Evolutionary conservation across 1,140 invertebrate species (phyloP).

Genomic region (Odontomachus brunneus): DNA sequence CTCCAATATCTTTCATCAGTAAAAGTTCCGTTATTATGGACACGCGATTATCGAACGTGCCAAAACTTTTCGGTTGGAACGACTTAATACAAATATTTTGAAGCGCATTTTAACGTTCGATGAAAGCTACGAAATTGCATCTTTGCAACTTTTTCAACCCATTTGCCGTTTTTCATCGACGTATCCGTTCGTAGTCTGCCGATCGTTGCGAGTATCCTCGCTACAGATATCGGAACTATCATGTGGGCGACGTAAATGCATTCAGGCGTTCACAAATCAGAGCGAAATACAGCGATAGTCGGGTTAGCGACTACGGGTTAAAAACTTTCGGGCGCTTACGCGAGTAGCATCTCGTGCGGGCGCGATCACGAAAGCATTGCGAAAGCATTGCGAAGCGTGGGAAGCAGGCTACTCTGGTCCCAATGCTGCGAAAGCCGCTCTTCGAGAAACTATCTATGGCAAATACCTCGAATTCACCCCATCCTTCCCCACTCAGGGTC

Average conservation of each 20-base stretch:
- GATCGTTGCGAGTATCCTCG: too few species aligned
- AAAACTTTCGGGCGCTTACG: constrained; percentile 2
- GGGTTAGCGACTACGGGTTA: neutral
- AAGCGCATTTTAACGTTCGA: too few species aligned
- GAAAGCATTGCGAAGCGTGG: neutral
- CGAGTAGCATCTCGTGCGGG: neutral
- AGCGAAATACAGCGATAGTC: constrained; percentile 1
- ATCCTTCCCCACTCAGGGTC: too few species aligned
- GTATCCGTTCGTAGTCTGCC: too few species aligned
- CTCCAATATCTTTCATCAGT: neutral
- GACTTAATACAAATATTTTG: neutral
- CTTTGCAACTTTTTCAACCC: too few species aligned
- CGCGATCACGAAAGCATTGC: neutral
- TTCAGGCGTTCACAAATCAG: too few species aligned
- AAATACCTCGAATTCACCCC: constrained; percentile 66
- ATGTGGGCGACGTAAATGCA: too few species aligned
- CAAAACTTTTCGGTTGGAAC: neutral
- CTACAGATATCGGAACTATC: too few species aligned
- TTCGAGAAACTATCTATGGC: constrained; percentile 74
- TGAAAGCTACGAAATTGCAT: too few species aligned
- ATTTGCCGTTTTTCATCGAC: too few species aligned
- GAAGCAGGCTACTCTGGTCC: neutral
- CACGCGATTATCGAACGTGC: neutral
- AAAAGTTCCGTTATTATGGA: neutral
- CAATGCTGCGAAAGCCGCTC: constrained; percentile 37